Base-by-base conservation (phyloP, 2,113 vertebrate genomes). In the mouse (Mus musculus) region DNA sequence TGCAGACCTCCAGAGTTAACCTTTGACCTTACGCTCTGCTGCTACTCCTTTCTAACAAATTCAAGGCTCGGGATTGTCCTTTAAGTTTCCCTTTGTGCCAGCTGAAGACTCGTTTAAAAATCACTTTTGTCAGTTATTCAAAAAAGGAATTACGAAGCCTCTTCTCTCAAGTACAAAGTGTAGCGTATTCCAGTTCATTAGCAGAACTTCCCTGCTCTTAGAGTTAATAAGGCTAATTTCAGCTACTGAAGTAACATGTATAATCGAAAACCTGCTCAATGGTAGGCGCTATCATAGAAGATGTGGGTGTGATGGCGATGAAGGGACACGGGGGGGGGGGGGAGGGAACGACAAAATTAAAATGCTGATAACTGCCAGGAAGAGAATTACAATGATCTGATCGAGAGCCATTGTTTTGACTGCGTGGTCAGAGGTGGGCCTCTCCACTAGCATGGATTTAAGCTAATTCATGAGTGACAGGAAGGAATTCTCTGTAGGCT, bases 141-240 rank as follows among this genome's bases (percentile, higher is more conserved):
- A 77, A 78, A 42, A 91, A 42, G 89, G 80, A 78, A 87, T 71
- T 54, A 59, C 17, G 54, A 91, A 89, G 19, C 39, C 91, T 89
- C 30, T 93, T 85, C 30, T 90, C 49, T 95, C 56, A 90, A 65
- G 16, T 81, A 56, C 17, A 92, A 85, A 84, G 89, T 26, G 6
- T 76, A 52, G 8, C 52, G 36, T 30, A 89, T 42, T 86, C 93
- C 36, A 90, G 39, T 39, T 90, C 92, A 87, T 93, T 39, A 85
- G 49, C 22, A 56, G 52, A 67, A 81, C 93, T 94, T 77, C 30
- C 95, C 91, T 91, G 56, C 59, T 96, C 71, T 67, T 69, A 69
- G 28, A 92, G 69, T 90, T 88, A 65, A 91, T 56, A 89, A 89
- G 87, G 87, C 87, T 89, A 73, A 92, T 26, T 72, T 91, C 67